Base-by-base conservation (phyloP, 2,797 vertebrate species). In the Remorina albescens region DNA sequence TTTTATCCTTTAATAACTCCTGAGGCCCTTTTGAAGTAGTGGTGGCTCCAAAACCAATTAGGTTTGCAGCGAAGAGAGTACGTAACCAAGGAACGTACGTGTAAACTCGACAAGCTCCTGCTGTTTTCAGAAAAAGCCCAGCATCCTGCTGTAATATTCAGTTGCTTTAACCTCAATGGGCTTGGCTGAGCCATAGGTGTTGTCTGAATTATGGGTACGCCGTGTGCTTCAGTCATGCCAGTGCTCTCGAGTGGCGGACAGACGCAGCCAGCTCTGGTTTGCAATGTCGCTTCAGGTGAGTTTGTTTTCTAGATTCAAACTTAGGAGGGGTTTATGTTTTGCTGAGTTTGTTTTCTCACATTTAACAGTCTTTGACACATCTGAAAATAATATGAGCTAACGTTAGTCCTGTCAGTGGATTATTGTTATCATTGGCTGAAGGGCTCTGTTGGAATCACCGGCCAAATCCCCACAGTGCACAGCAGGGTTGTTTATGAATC, bases 401-500 rank as follows among this genome's bases (percentile, higher is more conserved):
- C 80, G 67, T 36, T 18, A 21, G 30, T 57, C 50, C 56, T 56
- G 73, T 88, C 74, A 66, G 86, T 76, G 76, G 66, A 81, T 87
- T 74, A 59, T 85, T 92, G 75, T 92, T 87, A 78, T 88, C 50
- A 21, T 85, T 86, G 87, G 86, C 83, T 34, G 51, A 56, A 30
- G 26, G 46, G 53, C 28, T 87, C 71, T 8, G 66, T 51, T 72
- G 80, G 87, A 90, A 88, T 86, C 50, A 18, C 68, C 69, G 62
- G 81, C 81, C 77, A 82, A 88, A 65, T 85, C 83, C 74, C 85
- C 23, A 16, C 83, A 69, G 86, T 47, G 74, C 81, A 77, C 84
- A 84, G 83, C 83, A 10, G 71, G 74, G 84, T 86, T 92, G 89
- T 90, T 91, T 89, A 91, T 89, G 85, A 87, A 85, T 78, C 82